Base-by-base conservation (phyloP, 2,113 vertebrate species). In the Ammodytes dubius region DNA sequence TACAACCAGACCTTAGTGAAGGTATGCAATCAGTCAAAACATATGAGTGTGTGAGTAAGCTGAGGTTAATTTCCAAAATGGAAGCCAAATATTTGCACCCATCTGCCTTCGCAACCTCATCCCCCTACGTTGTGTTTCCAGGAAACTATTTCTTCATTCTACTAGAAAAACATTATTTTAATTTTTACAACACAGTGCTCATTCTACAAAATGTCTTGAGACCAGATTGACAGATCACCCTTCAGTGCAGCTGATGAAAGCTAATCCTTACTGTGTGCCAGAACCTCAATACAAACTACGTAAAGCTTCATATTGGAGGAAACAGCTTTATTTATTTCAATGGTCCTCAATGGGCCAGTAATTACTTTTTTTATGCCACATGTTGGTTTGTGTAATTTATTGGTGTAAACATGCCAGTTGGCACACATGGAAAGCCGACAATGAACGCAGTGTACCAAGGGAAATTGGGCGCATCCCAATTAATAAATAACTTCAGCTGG, bases 371-470 rank as follows among this genome's bases (percentile, higher is more conserved):
- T 81, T 72, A 78, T 54, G 49, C 74, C 69, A 58, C 63, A 82
- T 83, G 66, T 73, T 83, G n/a, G 59, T 66, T 60, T 45, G 58
- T 46, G 59, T 87, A 70, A 91, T 86, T 88, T 85, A 91, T 82
- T 82, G 80, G 53, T 53, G 47, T 43, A 83, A 74, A 82, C 68
- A 83, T 54, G 79, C 49, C 69, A 58, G 63, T 69, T 68, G 67
- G 73, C 74, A 63, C 77, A 72, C 43, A 63, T 53, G 40, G 49
- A 42, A 58, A 68, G 53, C 53, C 68, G 58, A 53, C 67, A 57
- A 50, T 74, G 77, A 77, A 75, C 49, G 57, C 66, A 73, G 35
- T 60, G 77, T 37, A 77, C 69, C 74, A 7, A 6, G 82, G 82
- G 91, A 88, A 88, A 84, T 88, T 66, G 27, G 67, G 73, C 27